These are phyloP conservation scores for Flexamia atlantica DNA, from an alignment of 2,888 invertebrate species.

Conservation along the genomic window DNA sequence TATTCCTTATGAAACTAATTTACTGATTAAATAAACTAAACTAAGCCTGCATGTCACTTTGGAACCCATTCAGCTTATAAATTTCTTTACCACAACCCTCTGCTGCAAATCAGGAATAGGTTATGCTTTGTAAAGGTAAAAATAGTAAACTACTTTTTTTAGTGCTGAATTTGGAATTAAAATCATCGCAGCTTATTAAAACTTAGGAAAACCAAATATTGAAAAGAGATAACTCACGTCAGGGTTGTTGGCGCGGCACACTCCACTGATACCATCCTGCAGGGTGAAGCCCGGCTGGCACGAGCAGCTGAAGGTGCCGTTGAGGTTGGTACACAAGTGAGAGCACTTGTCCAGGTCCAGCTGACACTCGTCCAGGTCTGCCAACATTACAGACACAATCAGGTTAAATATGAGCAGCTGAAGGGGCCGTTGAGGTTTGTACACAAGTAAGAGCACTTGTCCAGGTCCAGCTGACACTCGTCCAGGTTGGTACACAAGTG, in stretches of 20 bases:
- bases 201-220: too few relatives aligned
- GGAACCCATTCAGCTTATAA: too few relatives aligned
- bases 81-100: too few relatives aligned
- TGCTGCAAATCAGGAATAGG: too few relatives aligned
- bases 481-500: slow-evolving; percentile 95
- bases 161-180: too few relatives aligned
- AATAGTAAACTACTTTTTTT: too few relatives aligned
- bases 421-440: slow-evolving; percentile 94
- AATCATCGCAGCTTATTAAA: too few relatives aligned
- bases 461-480: slow-evolving; percentile 89
- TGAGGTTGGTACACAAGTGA: slow-evolving; percentile 94
- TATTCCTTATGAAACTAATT: too few relatives aligned
- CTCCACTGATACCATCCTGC: slow-evolving; percentile 87
- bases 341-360: slow-evolving; percentile 93
- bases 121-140: too few relatives aligned
- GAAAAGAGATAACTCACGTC: slow-evolving; percentile 77
- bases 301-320: slow-evolving; percentile 92
- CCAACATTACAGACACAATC: too few relatives aligned
- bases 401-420: slow-evolving; percentile 90
- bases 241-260: slow-evolving; percentile 85
- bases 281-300: slow-evolving; percentile 90
- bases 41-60: too few relatives aligned
- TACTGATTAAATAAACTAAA: too few relatives aligned
- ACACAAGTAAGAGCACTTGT: slow-evolving; percentile 96
- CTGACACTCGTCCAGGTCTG: slow-evolving; percentile 93